Evolutionary conservation across 30 jellyfish, hydroid and myxozoan species (phyloP), one percentile per base, ranked within the genome.

Genomic region (Turritopsis dohrnii): DNA sequence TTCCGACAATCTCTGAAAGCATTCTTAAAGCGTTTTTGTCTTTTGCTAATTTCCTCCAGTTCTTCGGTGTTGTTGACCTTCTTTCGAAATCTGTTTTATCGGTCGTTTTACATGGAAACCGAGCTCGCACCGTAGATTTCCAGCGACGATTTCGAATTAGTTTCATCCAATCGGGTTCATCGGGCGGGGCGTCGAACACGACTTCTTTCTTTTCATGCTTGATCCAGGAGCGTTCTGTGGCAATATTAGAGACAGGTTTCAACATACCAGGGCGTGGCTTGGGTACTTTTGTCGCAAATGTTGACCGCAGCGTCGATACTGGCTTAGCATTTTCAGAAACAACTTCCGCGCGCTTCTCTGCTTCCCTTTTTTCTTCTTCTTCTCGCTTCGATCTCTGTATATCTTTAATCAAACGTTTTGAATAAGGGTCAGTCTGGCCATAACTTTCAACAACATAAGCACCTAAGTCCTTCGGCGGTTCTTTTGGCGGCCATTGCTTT

Each of bases 61-160:
- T 93, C 83, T 88, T 93, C 19, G 98, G 98, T 7, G 98, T 93
- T 17, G 98, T 93, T 29, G 98, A 93, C 29, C 98, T 87, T 69
- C 98, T 60, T 88, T 93, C 98, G 72, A 93, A 93, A 27, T 88
- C 96, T 26, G 89, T 89, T 28, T 84, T 77, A 54, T 93, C 98
- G 77, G 88, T 88, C 8, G 88, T 72, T 54, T 85, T 81, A 87
- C 98, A 85, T 1, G 98, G 98, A 79, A 93, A 93, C 74, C 98
- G 74, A 18, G 98, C 98, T 31, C 71, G 54, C 27, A 93, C 96
- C 8, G 98, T 93, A 29, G 98, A 93, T 52, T 93, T 93, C 98
- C 98, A 93, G 18, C 98, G 86, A 13, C 98, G 83, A 60, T 93
- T 93, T 16, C 98, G 89, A 22, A 93, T 94, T 60, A 93, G 80